A percentile compares a stretch with the other conserved stretches of the same genome.
phyloP scores from a whole-genome alignment of 2,888 invertebrate genomes.

The Caenorhabditis angaria region DNA sequence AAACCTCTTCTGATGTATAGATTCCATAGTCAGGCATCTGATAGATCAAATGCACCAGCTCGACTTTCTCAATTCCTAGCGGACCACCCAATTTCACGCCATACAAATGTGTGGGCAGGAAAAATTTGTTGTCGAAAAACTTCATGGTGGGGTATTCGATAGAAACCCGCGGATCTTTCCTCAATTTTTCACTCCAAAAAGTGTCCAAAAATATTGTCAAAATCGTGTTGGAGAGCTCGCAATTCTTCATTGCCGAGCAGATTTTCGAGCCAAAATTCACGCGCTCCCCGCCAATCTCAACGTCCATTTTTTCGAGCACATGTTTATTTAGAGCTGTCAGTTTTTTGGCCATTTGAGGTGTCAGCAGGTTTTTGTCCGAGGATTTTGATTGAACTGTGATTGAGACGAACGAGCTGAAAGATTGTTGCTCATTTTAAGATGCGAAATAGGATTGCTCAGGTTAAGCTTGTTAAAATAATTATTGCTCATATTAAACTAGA shows the following conservation, averaged over 20 bases:
- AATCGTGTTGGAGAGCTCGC: conserved; percentile 66
- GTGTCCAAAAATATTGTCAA: conserved; percentile 68
- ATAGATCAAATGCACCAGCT: conserved; percentile 69
- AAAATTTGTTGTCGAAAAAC: conserved; percentile 70
- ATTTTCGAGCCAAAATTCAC: conserved; percentile 66
- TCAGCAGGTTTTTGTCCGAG: conserved; percentile 58
- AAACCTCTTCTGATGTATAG: conserved; percentile 66
- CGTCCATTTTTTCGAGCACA: conserved; percentile 68
- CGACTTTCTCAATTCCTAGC: conserved; percentile 56
- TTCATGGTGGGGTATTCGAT: conserved; percentile 70
- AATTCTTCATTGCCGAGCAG: conserved; percentile 62
- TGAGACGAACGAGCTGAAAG: conserved; percentile 66
- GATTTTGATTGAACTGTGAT: conserved; percentile 65
- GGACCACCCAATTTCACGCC: conserved; percentile 59
- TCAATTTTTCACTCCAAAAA: conserved; percentile 69
- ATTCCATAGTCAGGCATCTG: conserved; percentile 60
- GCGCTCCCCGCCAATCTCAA: conserved; percentile 54
- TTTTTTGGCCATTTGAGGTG: conserved; percentile 46
- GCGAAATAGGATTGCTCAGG: too few relatives aligned
- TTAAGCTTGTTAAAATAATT: too few relatives aligned
- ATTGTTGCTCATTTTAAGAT: neutral
- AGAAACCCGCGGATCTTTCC: conserved; percentile 62
- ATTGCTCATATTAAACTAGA: too few relatives aligned
- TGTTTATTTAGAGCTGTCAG: conserved; percentile 59
- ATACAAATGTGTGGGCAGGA: conserved; percentile 71